A percentile compares a stretch with the other conserved stretches of the same genome.
phyloP scores from a whole-genome alignment of 1,140 invertebrate genomes.

The Papilio aristodemus region DNA sequence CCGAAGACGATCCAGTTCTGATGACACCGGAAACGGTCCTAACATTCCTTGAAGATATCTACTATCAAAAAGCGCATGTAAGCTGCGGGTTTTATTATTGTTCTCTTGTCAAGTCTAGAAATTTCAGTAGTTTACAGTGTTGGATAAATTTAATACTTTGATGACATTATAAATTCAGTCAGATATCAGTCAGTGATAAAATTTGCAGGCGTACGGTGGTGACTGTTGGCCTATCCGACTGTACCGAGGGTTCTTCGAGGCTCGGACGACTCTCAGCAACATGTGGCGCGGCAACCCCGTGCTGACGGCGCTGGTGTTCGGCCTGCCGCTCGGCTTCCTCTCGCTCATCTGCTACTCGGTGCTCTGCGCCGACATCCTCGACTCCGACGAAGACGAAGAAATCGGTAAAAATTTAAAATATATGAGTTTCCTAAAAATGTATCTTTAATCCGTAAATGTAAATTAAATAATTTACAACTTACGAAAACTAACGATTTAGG shows the following conservation, averaged over 20 bases:
- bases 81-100: slow-evolving; percentile 45
- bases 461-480: neutral
- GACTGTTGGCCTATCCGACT: slow-evolving; percentile 86
- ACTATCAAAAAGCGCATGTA: slow-evolving; percentile 87
- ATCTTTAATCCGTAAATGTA: slow-evolving; percentile 9
- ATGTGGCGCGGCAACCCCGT: slow-evolving; percentile 97
- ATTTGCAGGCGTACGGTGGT: slow-evolving; percentile 88
- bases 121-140: no score
- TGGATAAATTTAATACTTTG: no score
- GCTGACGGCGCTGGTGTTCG: slow-evolving; percentile 92
- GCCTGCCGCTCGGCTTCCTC: slow-evolving; percentile 93
- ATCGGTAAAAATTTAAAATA: slow-evolving; percentile 47
- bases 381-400: slow-evolving; percentile 92
- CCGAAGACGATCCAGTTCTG: slow-evolving; percentile 89
- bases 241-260: slow-evolving; percentile 90
- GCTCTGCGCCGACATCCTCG: slow-evolving; percentile 95
- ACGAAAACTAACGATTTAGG: neutral
- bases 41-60: slow-evolving; percentile 88
- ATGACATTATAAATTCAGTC: no score
- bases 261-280: slow-evolving; percentile 85
- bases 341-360: slow-evolving; percentile 96
- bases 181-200: neutral
- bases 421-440: slow-evolving; percentile 21
- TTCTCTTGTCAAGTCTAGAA: no score
- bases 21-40: slow-evolving; percentile 90